A percentile compares a stretch with the other conserved stretches of the same genome.
phyloP scores from a whole-genome alignment of 2,113 vertebrate species.

The Equus przewalskii region DNA sequence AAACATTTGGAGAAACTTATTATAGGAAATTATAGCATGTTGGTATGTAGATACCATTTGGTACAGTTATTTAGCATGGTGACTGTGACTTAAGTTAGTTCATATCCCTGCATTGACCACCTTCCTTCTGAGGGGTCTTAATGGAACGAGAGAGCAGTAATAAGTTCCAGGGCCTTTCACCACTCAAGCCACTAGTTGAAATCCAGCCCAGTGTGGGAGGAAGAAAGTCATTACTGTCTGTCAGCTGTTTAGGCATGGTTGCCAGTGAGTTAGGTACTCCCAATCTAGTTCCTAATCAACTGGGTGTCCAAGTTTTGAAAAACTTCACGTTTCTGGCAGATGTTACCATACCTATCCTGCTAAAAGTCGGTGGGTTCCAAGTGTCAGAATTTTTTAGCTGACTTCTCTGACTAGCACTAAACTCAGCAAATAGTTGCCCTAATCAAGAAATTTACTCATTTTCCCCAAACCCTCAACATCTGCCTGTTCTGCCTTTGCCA shows the following conservation, averaged over 20 bases:
- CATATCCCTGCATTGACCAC: background rate
- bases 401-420: background rate
- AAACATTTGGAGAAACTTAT: constrained; percentile 51
- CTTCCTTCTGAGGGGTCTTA: constrained; percentile 7
- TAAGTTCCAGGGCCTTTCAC: constrained; percentile 58
- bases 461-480: background rate
- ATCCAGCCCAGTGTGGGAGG: background rate
- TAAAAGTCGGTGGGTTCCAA: constrained; percentile 19
- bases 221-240: constrained; percentile 28
- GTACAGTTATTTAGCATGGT: background rate
- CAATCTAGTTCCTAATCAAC: background rate
- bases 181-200: background rate
- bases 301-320: background rate
- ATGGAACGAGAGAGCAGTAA: constrained; percentile 34
- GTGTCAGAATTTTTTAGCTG: constrained; percentile 14
- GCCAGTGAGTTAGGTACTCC: background rate
- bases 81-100: constrained; percentile 9
- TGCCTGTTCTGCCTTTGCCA: background rate
- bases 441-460: background rate
- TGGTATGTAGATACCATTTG: constrained; percentile 53
- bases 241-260: background rate
- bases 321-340: constrained; percentile 1
- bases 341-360: background rate
- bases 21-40: background rate
- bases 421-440: background rate